A percentile compares a stretch with the other conserved stretches of the same genome.
phyloP scores from a whole-genome alignment of 2,113 vertebrate genomes.

The Myiagra hebetior region DNA sequence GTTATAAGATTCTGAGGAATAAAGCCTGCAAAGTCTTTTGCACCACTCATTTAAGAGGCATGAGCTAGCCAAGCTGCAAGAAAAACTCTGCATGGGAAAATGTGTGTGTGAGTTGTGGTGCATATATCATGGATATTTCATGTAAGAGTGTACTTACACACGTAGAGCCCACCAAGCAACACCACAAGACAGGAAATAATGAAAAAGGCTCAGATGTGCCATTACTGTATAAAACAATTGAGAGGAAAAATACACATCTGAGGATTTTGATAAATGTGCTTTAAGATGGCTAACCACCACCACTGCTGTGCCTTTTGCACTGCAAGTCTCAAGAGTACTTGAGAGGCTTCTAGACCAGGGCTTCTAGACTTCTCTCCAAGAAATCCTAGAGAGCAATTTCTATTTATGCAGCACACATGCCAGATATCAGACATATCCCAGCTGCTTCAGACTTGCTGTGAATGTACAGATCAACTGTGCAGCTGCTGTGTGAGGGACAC shows the following conservation, averaged over 20 bases:
- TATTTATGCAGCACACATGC: neutral
- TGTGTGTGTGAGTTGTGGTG: neutral
- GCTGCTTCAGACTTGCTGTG: neutral
- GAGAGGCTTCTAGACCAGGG: neutral
- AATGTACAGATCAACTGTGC: neutral
- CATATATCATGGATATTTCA: neutral
- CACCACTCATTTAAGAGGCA: neutral
- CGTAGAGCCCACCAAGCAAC: neutral
- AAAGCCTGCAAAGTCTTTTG: neutral
- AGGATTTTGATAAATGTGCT: neutral
- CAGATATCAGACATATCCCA: neutral
- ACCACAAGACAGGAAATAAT: neutral
- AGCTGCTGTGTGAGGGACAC: rapidly evolving
- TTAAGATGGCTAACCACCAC: neutral
- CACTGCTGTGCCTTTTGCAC: neutral
- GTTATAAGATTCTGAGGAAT: neutral
- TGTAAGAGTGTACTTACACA: rapidly evolving
- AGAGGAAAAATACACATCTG: neutral
- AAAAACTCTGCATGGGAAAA: neutral
- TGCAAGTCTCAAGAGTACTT: neutral
- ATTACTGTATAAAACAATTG: neutral
- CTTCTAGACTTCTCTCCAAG: neutral
- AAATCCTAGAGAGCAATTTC: neutral
- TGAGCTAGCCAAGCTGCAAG: neutral
- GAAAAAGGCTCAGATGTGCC: neutral